A percentile compares a stretch with the other conserved stretches of the same genome.
Conservation (phyloP, 2,888 invertebrate genomes). For the Noctua fimbriata region DNA sequence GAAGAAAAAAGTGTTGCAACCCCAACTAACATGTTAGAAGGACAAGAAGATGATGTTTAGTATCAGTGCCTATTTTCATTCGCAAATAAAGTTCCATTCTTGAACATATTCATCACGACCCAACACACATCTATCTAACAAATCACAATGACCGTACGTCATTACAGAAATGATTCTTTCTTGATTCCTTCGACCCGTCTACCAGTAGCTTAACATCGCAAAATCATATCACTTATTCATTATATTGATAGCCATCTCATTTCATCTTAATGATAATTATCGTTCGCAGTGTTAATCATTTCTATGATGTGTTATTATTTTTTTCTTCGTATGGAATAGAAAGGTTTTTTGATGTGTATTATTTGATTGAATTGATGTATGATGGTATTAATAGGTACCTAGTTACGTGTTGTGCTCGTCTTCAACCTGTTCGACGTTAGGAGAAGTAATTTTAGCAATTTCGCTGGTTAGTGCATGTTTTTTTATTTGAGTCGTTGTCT, state of each 20-base stretch:
- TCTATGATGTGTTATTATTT: constrained; percentile 76
- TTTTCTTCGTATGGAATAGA: constrained; percentile 65
- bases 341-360: constrained; percentile 54
- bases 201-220: constrained; percentile 41
- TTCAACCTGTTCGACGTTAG: constrained; percentile 1
- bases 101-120: neutral
- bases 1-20: neutral
- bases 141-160: neutral
- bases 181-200: constrained; percentile 14
- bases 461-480: neutral
- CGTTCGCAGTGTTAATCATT: constrained; percentile 78
- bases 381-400: constrained; percentile 25
- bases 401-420: neutral
- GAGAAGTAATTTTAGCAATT: neutral
- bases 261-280: constrained; percentile 76
- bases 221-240: constrained; percentile 69
- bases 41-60: neutral
- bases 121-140: neutral
- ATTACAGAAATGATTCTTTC: neutral
- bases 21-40: neutral
- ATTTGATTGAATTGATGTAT: constrained; percentile 63
- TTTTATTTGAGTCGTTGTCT: neutral
- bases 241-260: constrained; percentile 76
- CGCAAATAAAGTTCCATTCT: neutral
- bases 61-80: neutral